These are phyloP conservation scores for Rhadina sibilatrix DNA, from an alignment of 2,113 vertebrate species.

Conservation along the genomic window DNA sequence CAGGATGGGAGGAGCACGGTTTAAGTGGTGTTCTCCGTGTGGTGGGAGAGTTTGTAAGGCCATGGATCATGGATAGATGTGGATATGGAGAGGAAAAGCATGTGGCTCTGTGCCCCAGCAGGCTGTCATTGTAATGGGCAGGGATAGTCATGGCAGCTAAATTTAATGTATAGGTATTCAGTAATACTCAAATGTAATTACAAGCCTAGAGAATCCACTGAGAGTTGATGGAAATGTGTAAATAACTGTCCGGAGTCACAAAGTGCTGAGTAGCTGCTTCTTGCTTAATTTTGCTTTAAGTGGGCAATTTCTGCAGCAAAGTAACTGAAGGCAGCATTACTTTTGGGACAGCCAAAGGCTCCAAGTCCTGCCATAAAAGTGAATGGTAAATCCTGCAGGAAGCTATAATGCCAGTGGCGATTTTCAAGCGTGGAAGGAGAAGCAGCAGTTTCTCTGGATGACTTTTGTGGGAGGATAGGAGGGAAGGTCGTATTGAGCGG, in stretches of 20 bases:
- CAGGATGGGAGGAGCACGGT: background rate
- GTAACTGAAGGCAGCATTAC: background rate
- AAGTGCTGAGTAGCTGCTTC: background rate
- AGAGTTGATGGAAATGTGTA: background rate
- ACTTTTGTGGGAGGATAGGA: background rate
- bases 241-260: background rate
- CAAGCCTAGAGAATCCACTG: background rate
- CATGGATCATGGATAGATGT: fast-evolving
- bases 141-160: background rate
- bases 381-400: background rate
- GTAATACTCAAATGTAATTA: background rate
- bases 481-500: background rate
- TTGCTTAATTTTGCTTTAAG: background rate
- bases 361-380: background rate
- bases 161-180: background rate
- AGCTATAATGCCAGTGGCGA: background rate
- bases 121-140: background rate
- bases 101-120: background rate
- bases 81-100: background rate
- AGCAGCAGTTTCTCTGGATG: background rate
- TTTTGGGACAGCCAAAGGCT: background rate
- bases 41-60: background rate
- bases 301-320: background rate
- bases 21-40: background rate
- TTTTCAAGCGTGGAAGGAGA: background rate